phyloP scores from a whole-genome alignment of 2,888 invertebrate genomes.

The Cosmorhoe ocellata region DNA sequence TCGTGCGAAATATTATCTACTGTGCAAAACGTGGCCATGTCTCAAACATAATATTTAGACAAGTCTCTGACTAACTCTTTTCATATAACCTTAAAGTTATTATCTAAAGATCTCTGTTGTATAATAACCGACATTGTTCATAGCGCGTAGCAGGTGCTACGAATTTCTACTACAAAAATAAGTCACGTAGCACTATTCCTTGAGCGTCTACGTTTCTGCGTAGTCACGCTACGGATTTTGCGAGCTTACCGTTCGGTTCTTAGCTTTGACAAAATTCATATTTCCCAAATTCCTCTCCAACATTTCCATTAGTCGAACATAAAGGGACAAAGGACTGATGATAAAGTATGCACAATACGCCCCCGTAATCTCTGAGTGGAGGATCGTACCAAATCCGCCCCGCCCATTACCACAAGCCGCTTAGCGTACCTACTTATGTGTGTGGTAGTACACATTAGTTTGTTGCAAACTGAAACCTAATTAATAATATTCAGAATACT shows the following conservation, averaged over 20 bases:
- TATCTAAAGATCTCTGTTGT: no score
- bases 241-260: background rate
- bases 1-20: no score
- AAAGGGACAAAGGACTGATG: slow-evolving; percentile 57
- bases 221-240: slow-evolving; percentile 4
- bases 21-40: no score
- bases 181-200: background rate
- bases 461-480: slow-evolving; percentile 11
- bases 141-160: background rate
- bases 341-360: slow-evolving; percentile 75
- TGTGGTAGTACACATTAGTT: slow-evolving; percentile 7
- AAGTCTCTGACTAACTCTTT: no score
- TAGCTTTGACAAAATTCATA: slow-evolving; percentile 4
- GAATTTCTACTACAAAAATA: background rate
- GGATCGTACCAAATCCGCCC: slow-evolving; percentile 59
- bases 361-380: slow-evolving; percentile 68
- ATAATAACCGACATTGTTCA: no score
- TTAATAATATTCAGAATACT: background rate
- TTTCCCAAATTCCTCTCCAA: slow-evolving; percentile 22
- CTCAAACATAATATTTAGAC: no score
- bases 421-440: slow-evolving; percentile 44
- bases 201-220: no score
- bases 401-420: slow-evolving; percentile 67
- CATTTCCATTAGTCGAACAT: slow-evolving; percentile 23
- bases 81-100: no score